Base-by-base conservation (phyloP, 2,113 vertebrate species). In the Clarias gariepinus region DNA sequence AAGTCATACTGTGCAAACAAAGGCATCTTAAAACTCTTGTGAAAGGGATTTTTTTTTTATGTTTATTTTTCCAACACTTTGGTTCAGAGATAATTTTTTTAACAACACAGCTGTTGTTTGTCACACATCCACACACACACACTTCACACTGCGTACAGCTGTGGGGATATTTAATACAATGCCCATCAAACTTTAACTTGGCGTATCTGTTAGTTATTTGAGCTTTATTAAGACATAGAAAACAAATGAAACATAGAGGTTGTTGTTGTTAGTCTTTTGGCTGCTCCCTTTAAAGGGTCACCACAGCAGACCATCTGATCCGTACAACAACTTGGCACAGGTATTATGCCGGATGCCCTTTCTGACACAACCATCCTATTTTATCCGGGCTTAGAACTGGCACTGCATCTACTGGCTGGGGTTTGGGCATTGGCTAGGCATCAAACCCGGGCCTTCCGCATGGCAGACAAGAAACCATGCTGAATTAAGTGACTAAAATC, bases 401-500 rank as follows among this genome's bases (percentile, higher is more conserved):
- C 47, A 47, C 47, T 47, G 47, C 47, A 47, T 47, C 47, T 7
- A 47, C 47, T 47, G 47, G 47, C 47, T 47, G 7, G 47, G 47
- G 47, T 47, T 47, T 47, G 47, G 47, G 47, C 47, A 47, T 47
- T 47, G 47, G 47, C 47, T 47, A 47, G 7, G 47, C 47, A 47
- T 47, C 47, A 47, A 47, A 8, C 47, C 47, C 7, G 47, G 47
- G 0, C 47, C 47, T 47, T 47, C 47, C 6, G 7, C 47, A 47
- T 47, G 41, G 41, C 41, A 47, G 47, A 47, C 7, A 7, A 47
- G 47, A 47, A 47, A 47, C 47, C 47, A 89, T 82, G 77, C 77
- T 82, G 76, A 78, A 84, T 89, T 90, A 87, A 92, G 90, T 92
- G 91, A 89, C 82, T 84, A 82, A 88, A 89, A 88, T 86, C 63